Evolutionary conservation across 2,113 vertebrate genomes (phyloP).

Genomic region (Poecilia latipinna): DNA sequence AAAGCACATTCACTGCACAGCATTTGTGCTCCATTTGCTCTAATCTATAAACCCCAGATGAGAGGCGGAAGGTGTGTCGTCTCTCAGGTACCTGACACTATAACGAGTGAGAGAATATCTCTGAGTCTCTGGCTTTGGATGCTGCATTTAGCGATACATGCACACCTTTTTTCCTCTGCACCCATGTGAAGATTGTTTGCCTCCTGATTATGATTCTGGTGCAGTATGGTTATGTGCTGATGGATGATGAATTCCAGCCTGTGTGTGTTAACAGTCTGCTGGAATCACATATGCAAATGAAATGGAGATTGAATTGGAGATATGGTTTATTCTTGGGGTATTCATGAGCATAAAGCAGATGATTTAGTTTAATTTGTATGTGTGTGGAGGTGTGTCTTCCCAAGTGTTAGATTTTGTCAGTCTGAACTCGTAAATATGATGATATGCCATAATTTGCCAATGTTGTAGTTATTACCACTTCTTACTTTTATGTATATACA

Average conservation of each 20-base stretch:
- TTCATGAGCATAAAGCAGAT: conserved; percentile 28
- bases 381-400: neutral
- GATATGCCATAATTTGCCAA: neutral
- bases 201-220: no score
- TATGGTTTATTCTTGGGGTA: conserved; percentile 29
- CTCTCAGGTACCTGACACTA: neutral
- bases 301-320: conserved; percentile 2
- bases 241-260: neutral
- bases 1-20: neutral
- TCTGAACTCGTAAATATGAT: neutral
- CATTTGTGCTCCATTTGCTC: conserved; percentile 40
- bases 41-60: conserved; percentile 49
- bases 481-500: no score
- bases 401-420: neutral
- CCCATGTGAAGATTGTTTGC: no score
- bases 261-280: conserved; percentile 12
- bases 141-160: no score
- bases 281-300: conserved; percentile 37
- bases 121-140: no score
- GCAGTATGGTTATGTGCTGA: neutral
- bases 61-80: conserved; percentile 16
- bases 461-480: neutral
- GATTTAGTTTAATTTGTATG: conserved; percentile 9
- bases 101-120: no score
- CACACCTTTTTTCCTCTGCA: no score